Base-by-base conservation (phyloP, 1,140 invertebrate species). In the Aphis gossypii region DNA sequence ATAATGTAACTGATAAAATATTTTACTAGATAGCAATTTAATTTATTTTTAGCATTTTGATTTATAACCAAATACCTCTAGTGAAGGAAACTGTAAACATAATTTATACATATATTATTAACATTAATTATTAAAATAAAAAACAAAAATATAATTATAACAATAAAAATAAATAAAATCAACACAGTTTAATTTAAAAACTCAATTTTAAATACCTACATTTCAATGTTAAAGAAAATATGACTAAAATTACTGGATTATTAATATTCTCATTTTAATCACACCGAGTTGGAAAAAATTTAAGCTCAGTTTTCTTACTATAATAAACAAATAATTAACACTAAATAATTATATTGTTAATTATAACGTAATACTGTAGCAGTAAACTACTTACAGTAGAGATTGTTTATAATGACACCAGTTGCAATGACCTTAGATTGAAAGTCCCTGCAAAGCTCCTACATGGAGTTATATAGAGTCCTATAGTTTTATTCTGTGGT, bases 291-390 rank as follows among this genome's bases (percentile, higher is more conserved):
- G 60, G n/a, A 76, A 11, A 76, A 76, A n/a, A 76, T 18, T n/a
- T 68, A 76, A 11, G n/a, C 14, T 76, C 14, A n/a, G 30, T 76
- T 76, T 76, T 76, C n/a, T 76, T 18, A 76, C 18, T 76, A 14
- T n/a, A 76, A 76, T 76, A 76, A 76, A 76, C n/a, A 76, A 76
- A 76, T 18, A n/a, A 76, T 76, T 76, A 76, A 76, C n/a, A 76
- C 2, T 5, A n/a, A 76, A 76, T 11, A 76, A 76, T 76, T 35
- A 76, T 25, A 1, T 18, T 76, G 14, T 76, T n/a, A 76, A 14
- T 76, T 76, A n/a, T 76, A 35, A 76, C 18, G 60, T 76, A 76
- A 76, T 76, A 76, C 30, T n/a, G 60, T 18, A n/a, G 1, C 18
- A 76, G 14, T n/a, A 18, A 76, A 76, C 1, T 41, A 46, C 46